These are phyloP conservation scores for Sterrhoptilus dennistouni DNA, from an alignment of 2,113 vertebrate species.

Conservation along the genomic window DNA sequence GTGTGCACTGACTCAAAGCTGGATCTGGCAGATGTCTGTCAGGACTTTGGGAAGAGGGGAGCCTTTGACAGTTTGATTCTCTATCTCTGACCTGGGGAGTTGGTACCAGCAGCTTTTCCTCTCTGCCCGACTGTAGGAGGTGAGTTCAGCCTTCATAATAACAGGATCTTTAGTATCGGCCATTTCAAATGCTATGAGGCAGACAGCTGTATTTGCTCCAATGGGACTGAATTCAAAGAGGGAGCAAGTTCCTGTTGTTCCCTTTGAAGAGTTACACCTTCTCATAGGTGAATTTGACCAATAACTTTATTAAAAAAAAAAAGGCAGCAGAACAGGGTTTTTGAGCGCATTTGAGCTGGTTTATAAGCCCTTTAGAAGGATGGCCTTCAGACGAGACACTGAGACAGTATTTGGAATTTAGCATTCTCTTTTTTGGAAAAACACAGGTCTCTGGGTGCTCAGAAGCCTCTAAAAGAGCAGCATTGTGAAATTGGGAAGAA, in stretches of 20 bases:
- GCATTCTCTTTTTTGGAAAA: slow-evolving; percentile 39
- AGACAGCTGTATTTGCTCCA: background rate
- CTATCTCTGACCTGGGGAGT: background rate
- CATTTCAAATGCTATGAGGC: background rate
- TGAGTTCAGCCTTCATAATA: slow-evolving; percentile 7
- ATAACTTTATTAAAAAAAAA: background rate
- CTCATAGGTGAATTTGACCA: background rate
- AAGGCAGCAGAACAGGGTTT: background rate
- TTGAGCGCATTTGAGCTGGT: background rate
- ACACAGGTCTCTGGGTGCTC: slow-evolving; percentile 31
- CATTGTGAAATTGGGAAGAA: slow-evolving; percentile 48
- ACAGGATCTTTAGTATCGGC: background rate
- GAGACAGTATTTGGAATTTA: slow-evolving; percentile 19
- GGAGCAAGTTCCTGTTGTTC: background rate
- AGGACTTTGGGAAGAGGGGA: background rate
- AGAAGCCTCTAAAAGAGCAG: slow-evolving; percentile 33
- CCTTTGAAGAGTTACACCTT: slow-evolving; percentile 27
- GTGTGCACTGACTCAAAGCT: background rate
- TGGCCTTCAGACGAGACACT: background rate
- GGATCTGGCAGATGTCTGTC: background rate
- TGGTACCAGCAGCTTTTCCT: background rate
- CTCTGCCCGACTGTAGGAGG: background rate
- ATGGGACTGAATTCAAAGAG: background rate
- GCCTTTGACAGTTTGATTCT: background rate
- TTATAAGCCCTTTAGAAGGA: slow-evolving; percentile 1